Conservation (phyloP, 2,797 vertebrate genomes). For the Squalus acanthias region DNA sequence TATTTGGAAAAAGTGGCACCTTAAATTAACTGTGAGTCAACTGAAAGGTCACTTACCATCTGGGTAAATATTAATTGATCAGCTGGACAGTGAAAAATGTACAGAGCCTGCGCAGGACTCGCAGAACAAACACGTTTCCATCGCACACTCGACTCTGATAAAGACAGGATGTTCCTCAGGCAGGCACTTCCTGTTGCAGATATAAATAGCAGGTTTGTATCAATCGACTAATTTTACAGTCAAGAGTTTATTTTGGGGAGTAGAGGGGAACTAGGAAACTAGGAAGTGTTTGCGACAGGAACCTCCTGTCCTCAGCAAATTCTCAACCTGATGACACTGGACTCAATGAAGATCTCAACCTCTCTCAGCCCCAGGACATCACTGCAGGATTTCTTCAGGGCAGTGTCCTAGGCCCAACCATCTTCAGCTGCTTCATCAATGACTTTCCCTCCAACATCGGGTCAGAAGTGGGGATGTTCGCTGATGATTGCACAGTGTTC, state of each 20-base stretch:
- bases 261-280: background rate
- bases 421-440: no score
- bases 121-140: background rate
- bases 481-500: no score
- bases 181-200: background rate
- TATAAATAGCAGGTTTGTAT: background rate
- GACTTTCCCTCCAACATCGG: no score
- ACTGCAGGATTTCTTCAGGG: no score
- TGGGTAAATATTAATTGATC: slow-evolving; percentile 26
- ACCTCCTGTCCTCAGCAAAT: background rate
- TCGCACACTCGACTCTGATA: background rate
- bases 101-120: background rate
- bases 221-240: background rate
- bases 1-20: slow-evolving; percentile 25
- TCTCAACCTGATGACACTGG: background rate
- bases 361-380: no score
- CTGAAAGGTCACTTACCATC: slow-evolving; percentile 14
- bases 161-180: background rate
- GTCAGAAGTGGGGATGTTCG: no score
- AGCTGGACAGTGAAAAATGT: slow-evolving; percentile 25
- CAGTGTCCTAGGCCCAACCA: no score
- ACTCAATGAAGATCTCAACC: background rate
- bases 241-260: background rate
- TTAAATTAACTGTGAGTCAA: slow-evolving; percentile 28
- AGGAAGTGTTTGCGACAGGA: background rate